phyloP scores from a whole-genome alignment of 2,113 vertebrate species.

The Podilymbus podiceps region DNA sequence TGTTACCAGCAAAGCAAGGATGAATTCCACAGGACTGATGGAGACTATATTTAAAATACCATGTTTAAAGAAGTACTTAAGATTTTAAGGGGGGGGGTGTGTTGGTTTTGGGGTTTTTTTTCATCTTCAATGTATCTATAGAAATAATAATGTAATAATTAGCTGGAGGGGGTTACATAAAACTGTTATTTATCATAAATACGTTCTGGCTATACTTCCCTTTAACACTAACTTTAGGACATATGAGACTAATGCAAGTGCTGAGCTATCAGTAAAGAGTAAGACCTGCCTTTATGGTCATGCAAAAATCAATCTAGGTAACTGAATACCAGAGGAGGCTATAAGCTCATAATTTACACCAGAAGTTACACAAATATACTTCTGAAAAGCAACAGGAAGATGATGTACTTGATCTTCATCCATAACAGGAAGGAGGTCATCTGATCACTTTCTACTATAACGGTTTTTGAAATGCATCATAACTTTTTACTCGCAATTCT shows the following conservation, averaged over 20 bases:
- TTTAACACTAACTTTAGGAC: neutral
- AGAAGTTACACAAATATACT: neutral
- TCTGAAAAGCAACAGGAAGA: conserved; percentile 38
- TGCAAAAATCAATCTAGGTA: neutral
- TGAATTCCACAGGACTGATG: neutral
- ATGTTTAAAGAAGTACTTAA: neutral
- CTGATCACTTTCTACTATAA: neutral
- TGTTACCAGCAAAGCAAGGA: neutral
- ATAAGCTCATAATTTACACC: neutral
- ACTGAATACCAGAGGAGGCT: neutral
- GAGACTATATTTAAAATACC: neutral
- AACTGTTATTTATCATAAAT: neutral
- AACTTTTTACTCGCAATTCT: neutral
- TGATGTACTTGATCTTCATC: neutral
- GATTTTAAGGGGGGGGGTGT: neutral
- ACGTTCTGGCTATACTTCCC: neutral
- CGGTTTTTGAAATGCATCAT: neutral
- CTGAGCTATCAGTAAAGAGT: neutral
- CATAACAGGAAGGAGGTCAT: conserved; percentile 31
- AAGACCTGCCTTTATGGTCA: neutral
- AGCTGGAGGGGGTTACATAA: neutral
- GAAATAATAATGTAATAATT: neutral
- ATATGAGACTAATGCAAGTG: neutral
- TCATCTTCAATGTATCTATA: neutral
- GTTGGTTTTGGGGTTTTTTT: neutral